Evolutionary conservation across 2,797 vertebrate genomes (phyloP), one percentile per base, ranked within the genome.

Genomic region (Melanotaenia boesemani): DNA sequence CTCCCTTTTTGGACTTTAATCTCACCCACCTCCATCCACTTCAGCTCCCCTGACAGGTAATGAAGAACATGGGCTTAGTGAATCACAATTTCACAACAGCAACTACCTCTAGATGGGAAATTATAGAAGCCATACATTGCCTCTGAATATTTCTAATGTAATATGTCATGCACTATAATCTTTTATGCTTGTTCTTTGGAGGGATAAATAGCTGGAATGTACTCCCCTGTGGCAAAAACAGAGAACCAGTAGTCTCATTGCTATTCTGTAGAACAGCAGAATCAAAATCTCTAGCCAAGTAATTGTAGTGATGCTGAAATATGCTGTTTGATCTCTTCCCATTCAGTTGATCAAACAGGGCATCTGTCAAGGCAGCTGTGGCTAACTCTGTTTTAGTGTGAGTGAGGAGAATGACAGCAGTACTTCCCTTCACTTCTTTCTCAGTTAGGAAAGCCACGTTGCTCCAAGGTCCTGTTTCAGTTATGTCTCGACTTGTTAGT

Each of bases 321-420:
- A 88, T 88, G 82, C 86, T 74, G 79, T 85, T 91, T 91, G 90
- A 91, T 93, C 88, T 89, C 48, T 72, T 70, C 80, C 64, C 57
- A 79, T 84, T 87, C 71, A 83, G 16, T n/a, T 88, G 84, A 91
- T 90, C 90, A 91, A 89, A 81, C 74, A 74, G 63, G 12, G 58
- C 61, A 77, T 88, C 75, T 86, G 88, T 87, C 85, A 82, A 70
- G 61, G 37, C 67, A 63, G 37, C 77, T 73, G 56, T 70, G 67
- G 71, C 63, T 73, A 65, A 56, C 75, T 68, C 52, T 67, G 61
- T 72, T 81, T 79, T 57, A 52, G 12, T 46, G 30, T 55, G 71
- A 82, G 50, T 57, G 16, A 20, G 63, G 61, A 72, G 63, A 60
- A 63, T 20, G 65, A 70, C 57, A 61, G 63, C 54, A 20, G 66